Base-by-base conservation (phyloP, 2,888 invertebrate species). In the Trachelus stipa region DNA sequence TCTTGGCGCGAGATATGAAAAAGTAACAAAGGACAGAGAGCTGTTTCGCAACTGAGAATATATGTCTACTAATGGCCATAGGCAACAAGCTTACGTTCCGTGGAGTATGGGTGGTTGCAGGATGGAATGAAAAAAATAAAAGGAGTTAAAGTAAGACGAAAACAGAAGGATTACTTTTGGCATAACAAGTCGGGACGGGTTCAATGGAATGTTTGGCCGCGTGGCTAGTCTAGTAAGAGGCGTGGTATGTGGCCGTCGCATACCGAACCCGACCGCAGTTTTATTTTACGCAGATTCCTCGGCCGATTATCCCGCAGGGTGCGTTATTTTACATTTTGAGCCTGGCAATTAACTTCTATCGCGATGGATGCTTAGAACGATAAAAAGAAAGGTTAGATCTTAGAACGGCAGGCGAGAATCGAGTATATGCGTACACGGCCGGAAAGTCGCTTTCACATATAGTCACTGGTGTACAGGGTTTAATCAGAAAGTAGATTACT, bases 151-250 rank as follows among this genome's bases (percentile, higher is more conserved):
- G 71, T 12, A 56, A 56, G 40, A 56, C 0, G 11, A 30, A 23
- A 71, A 71, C 12, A 30, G 71, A 71, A 81, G 78, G 81, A 81
- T 79, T 77, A 80, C 75, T 69, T 81, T 84, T 81, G 73, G 78
- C 76, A 80, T 79, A 83, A 80, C 75, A 84, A 71, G 69, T 11
- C 31, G 15, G 69, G 77, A 77, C 82, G 81, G 79, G 81, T 81
- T 84, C 84, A 85, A 84, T 84, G 87, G 87, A 88, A 89, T 87
- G 87, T 79, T 81, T 80, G 83, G 73, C 78, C 40, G 78, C 79
- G 81, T 77, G 78, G 83, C 80, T 82, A 83, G 85, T 87, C 86
- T 84, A 87, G 84, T 85, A 85, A 88, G 85, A 84, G 85, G 83
- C 77, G 81, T 85, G 88, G 87, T 85, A 88, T 87, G 85, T 82